These are phyloP conservation scores for Chrysomela aeneicollis DNA, from an alignment of 2,888 invertebrate genomes.

Conservation along the genomic window DNA sequence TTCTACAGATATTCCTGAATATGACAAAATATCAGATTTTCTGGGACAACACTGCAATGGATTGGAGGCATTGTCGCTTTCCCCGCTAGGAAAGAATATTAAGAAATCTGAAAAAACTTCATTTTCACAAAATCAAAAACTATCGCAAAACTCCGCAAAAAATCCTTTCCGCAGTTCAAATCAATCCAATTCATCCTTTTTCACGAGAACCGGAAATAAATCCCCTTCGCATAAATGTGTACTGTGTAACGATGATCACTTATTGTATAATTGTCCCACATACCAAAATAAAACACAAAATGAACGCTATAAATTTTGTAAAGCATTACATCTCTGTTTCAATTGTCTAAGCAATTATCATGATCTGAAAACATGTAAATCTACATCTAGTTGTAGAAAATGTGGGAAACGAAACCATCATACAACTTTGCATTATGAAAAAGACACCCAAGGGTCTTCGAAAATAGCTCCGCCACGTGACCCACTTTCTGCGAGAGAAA, in stretches of 20 bases:
- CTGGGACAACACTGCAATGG: neutral
- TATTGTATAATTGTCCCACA: neutral
- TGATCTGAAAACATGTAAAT: neutral
- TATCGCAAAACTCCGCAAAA: neutral
- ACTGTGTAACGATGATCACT: neutral
- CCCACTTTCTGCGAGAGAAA: neutral
- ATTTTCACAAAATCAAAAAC: neutral
- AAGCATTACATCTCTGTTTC: slow-evolving; percentile 5
- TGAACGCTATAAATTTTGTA: neutral
- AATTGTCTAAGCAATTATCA: neutral
- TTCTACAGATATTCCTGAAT: slow-evolving; percentile 1
- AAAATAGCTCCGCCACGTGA: too few relatives aligned
- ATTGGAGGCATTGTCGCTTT: neutral
- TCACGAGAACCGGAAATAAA: neutral
- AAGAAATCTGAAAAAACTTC: neutral
- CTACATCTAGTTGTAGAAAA: neutral
- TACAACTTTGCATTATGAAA: neutral
- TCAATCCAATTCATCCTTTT: neutral
- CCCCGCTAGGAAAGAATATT: neutral
- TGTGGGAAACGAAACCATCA: neutral
- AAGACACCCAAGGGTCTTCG: neutral
- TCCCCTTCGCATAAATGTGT: neutral
- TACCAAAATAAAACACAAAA: neutral
- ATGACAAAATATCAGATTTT: neutral
- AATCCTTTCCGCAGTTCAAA: neutral